A percentile compares a stretch with the other conserved stretches of the same genome.
Evolutionary conservation across 2,888 invertebrate species (phyloP).

Genomic region (Hedya salicella): DNA sequence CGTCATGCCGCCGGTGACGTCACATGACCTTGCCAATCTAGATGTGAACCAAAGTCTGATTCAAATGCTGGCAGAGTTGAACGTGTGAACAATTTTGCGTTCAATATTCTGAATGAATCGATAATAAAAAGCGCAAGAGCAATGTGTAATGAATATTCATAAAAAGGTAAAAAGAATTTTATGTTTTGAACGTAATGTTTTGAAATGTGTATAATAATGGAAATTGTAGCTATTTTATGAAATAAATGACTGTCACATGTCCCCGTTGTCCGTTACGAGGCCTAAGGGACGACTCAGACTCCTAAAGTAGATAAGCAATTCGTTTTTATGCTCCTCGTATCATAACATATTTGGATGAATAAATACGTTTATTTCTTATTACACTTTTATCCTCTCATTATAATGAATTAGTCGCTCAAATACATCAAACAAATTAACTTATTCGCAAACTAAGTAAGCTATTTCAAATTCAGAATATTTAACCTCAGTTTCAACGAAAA

Average conservation of each 20-base stretch:
- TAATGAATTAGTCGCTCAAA: not conserved
- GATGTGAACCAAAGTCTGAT: slow-evolving; percentile 22
- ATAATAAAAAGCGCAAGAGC: too few relatives aligned
- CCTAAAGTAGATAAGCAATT: slow-evolving; percentile 22
- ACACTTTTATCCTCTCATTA: not conserved
- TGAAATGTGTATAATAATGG: not conserved
- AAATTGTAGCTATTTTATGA: not conserved
- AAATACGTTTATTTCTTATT: not conserved
- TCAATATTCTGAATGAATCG: too few relatives aligned
- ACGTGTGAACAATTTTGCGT: too few relatives aligned
- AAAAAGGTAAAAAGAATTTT: too few relatives aligned
- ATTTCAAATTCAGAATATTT: slow-evolving; percentile 9
- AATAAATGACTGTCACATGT: slow-evolving; percentile 19
- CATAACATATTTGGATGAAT: not conserved
- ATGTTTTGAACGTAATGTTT: too few relatives aligned
- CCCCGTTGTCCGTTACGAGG: slow-evolving; percentile 20
- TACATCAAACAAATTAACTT: not conserved
- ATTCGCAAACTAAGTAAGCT: not conserved
- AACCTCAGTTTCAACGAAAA: slow-evolving; percentile 9
- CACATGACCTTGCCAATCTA: slow-evolving; percentile 56
- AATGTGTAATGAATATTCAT: too few relatives aligned
- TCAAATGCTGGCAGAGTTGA: too few relatives aligned
- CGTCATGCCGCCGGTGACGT: slow-evolving; percentile 55
- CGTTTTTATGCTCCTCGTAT: slow-evolving; percentile 22
- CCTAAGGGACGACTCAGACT: slow-evolving; percentile 27